Conservation (phyloP, 2,113 vertebrate species). For the Cryptoleucopteryx plumbea region DNA sequence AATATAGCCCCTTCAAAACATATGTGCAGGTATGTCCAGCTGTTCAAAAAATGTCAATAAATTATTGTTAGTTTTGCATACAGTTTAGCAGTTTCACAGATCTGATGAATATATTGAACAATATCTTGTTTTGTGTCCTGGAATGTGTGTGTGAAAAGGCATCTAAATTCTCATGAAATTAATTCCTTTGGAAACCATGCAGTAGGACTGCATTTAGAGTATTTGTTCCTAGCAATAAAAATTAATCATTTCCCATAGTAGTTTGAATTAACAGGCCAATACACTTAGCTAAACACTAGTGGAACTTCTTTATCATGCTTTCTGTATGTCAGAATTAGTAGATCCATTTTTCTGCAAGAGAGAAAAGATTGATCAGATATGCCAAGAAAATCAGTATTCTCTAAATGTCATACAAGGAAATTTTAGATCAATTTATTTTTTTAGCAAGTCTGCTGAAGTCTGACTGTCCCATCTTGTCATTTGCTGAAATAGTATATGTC, state of each 20-base stretch:
- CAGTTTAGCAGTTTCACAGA: background rate
- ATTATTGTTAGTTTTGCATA: background rate
- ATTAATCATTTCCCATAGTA: background rate
- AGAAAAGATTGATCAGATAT: conserved; percentile 40
- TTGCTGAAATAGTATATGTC: background rate
- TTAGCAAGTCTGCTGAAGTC: background rate
- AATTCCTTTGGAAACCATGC: background rate
- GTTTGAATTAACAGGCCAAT: conserved; percentile 20
- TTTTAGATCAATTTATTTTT: background rate
- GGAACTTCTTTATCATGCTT: conserved; percentile 4
- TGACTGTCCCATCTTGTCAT: background rate
- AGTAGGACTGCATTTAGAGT: background rate
- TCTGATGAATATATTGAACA: background rate
- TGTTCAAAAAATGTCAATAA: background rate
- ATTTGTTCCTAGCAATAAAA: background rate
- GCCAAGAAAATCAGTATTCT: background rate
- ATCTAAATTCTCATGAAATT: background rate
- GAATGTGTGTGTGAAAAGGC: background rate
- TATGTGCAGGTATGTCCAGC: background rate
- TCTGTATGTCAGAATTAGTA: conserved; percentile 46
- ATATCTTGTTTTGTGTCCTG: background rate
- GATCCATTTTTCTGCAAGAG: conserved; percentile 77
- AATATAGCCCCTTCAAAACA: background rate
- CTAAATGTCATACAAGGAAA: background rate
- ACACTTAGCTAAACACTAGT: background rate